Evolutionary conservation across 2,113 vertebrate species (phyloP).

Genomic region (Hiodon tergisus): DNA sequence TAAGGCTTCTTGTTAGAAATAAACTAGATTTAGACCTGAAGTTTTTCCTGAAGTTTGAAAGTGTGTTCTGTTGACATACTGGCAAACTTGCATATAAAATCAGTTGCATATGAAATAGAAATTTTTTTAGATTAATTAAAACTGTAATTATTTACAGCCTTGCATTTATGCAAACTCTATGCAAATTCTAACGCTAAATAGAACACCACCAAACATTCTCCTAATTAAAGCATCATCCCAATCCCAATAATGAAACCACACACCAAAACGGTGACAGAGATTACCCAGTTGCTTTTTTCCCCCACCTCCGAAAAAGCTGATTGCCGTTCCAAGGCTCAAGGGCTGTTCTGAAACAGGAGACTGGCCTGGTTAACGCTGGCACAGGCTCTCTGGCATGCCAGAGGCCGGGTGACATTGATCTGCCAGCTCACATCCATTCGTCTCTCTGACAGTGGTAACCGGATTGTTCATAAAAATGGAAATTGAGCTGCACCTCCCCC

Average conservation of each 20-base stretch:
- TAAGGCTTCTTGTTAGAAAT: too few relatives aligned
- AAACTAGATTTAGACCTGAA: too few relatives aligned
- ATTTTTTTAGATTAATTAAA: too few relatives aligned
- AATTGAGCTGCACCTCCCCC: conserved; percentile 56
- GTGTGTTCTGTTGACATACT: too few relatives aligned
- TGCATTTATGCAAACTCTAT: too few relatives aligned
- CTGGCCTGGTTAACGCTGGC: conserved; percentile 34
- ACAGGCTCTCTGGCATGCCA: conserved; percentile 51
- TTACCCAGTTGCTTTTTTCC: conserved; percentile 31
- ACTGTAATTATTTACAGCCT: too few relatives aligned
- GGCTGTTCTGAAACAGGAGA: background rate
- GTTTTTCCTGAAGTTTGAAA: too few relatives aligned
- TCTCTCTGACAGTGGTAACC: conserved; percentile 60
- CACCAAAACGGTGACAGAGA: conserved; percentile 30
- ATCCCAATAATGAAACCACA: background rate
- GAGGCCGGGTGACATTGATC: conserved; percentile 62
- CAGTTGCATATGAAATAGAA: too few relatives aligned
- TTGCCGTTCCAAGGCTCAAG: conserved; percentile 20
- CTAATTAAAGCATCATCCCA: background rate
- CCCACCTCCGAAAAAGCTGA: conserved; percentile 21
- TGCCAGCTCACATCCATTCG: conserved; percentile 51
- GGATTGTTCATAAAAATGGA: conserved; percentile 72
- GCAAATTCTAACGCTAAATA: too few relatives aligned
- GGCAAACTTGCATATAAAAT: too few relatives aligned
- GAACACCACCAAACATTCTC: too few relatives aligned